Base-by-base conservation (phyloP, 2,113 vertebrate genomes). In the Lanius ludovicianus region DNA sequence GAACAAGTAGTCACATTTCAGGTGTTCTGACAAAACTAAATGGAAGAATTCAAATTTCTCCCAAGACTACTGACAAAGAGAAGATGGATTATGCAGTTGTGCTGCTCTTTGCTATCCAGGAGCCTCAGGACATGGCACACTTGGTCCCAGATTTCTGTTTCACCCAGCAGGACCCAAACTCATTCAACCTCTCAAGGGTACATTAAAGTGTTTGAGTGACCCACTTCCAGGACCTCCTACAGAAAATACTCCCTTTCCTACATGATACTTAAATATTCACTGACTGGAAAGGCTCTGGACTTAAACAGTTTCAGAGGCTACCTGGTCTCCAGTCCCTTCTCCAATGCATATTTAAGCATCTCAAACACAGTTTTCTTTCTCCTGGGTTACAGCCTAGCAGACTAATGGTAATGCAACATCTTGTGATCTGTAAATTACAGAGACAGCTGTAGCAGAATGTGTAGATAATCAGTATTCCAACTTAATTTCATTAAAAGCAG, bases 281-380 rank as follows among this genome's bases (percentile, higher is more conserved):
- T 55, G 76, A 81, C 80, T 11, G 3, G 64, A 90, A 92, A 95
- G 73, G 68, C 53, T 84, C 76, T 47, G 64, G 68, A 93, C 33
- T 80, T 67, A 17, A 94, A 31, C 42, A 82, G 76, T 89, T 77
- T 46, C 62, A 91, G 68, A 95, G 73, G 56, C 35, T 92, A 92
- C 59, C 68, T 91, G 80, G 68, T 93, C 94, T 93, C 87, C 39
- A 81, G 80, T 60, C 80, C 86, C 68, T 71, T 93, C 44, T 86
- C 49, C 87, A 79, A 95, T 91, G 56, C 94, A 91, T 89, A 95
- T 89, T 95, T 95, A 95, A 95, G 49, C 37, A 82, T 47, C 63
- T 88, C 69, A 93, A 94, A 24, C 74, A 73, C 1, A 8, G 7
- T 83, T 80, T 82, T 71, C 70, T 74, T 85, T 88, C 90, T 96